Evolutionary conservation across 2,888 invertebrate genomes (phyloP), one percentile per base, ranked within the genome.

Genomic region (Tachina fera): DNA sequence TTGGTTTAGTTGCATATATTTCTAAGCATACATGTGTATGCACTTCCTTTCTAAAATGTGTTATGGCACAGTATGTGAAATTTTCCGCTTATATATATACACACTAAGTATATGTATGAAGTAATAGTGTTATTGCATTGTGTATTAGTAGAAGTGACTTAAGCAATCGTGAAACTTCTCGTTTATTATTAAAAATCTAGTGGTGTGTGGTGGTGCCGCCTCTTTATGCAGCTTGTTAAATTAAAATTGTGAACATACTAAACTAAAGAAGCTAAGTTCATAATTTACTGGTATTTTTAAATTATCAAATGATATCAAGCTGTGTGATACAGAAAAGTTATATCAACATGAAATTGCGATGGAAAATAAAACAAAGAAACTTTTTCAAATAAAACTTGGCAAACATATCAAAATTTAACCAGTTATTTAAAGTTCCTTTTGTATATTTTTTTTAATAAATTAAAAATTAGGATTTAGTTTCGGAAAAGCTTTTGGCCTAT

Each of bases 281-380:
- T 84, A 74, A 84, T 77, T 81, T 77, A 81, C 72, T 77, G 60
- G 63, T 63, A 39, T 45, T 78, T 58, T 72, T 47, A 45, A 77
- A 74, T 63, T 78, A 78, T 77, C 79, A 86, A 78, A 74, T 51
- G 71, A 76, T 84, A 70, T 83, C 87, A 76, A 77, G 87, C 87
- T 87, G 87, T 86, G 87, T 67, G 65, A 68, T 70, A 81, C 79
- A 80, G 83, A 86, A 83, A 83, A 84, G 87, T 86, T 87, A 83
- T 81, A 74, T 82, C 85, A 87, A 87, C 85, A 83, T 83, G 58
- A 79, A 83, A 56, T 61, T 81, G 68, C 77, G 67, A 61, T 60
- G 63, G 45, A 53, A 80, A 45, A 56, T 14, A 41, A 16, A 19
- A 41, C 39, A 61, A 71, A 56, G 0, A 22, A 31, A 19, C n/a